Evolutionary conservation across 2,888 invertebrate genomes (phyloP).

Genomic region (Panorpa germanica): DNA sequence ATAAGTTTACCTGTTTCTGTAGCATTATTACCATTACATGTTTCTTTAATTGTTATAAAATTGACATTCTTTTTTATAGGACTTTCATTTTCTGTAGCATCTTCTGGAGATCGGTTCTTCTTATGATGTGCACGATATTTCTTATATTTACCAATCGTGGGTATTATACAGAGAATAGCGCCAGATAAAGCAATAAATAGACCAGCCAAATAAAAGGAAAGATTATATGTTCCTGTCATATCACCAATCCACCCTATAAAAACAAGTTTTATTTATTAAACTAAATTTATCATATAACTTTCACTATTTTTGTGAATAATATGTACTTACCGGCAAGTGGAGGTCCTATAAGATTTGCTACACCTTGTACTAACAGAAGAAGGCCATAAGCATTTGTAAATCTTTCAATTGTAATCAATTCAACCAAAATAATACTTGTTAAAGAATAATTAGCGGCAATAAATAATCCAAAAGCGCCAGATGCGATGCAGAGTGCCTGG

Average conservation of each 20-base stretch:
- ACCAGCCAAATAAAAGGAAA: conserved; percentile 67
- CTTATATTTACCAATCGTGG: conserved; percentile 12
- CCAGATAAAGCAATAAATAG: conserved; percentile 36
- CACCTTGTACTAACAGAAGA: conserved; percentile 69
- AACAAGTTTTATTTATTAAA: conserved; percentile 8
- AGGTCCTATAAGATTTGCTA: conserved; percentile 79
- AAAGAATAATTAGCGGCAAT: conserved; percentile 86
- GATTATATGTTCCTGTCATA: conserved; percentile 53
- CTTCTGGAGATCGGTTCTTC: no score
- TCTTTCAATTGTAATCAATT: conserved; percentile 73
- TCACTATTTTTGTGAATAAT: neutral
- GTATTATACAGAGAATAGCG: conserved; percentile 13
- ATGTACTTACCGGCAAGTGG: conserved; percentile 57
- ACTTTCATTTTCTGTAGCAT: no score
- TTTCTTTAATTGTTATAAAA: no score
- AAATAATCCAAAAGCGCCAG: conserved; percentile 73
- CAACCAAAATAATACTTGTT: conserved; percentile 77
- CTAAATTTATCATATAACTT: conserved; percentile 1
- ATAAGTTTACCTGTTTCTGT: no score
- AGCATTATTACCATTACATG: no score
- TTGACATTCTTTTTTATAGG: no score
- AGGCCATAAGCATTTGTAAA: conserved; percentile 86
- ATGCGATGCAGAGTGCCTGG: conserved; percentile 34
- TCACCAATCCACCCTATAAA: conserved; percentile 65
- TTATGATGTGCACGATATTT: no score